Percentiles rank a stretch among this genome's conserved stretches.
These are phyloP conservation scores for Ormyrus pomaceus DNA, from an alignment of 2,888 invertebrate species.

Conservation along the genomic window DNA sequence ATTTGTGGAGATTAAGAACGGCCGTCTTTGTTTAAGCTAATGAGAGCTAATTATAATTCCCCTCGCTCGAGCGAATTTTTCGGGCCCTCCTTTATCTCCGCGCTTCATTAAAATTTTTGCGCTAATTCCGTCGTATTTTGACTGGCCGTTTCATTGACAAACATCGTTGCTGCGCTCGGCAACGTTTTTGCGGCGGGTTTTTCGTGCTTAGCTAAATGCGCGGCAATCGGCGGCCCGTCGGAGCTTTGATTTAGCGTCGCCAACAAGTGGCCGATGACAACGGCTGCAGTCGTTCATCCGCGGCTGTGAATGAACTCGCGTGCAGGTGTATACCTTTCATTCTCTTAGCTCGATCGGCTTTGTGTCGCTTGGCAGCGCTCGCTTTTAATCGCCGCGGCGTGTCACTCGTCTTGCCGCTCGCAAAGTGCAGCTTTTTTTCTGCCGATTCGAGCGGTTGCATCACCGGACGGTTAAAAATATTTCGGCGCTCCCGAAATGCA, in stretches of 20 bases:
- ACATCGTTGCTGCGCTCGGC: background rate
- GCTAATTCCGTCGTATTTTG: slow-evolving; percentile 34
- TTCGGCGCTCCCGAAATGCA: no score
- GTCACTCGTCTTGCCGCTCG: no score
- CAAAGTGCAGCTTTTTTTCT: no score
- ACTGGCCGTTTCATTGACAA: slow-evolving; percentile 14
- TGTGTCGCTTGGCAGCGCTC: slow-evolving; percentile 32
- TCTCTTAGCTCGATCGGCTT: slow-evolving; percentile 38
- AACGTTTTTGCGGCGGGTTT: background rate
- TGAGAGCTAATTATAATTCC: no score
- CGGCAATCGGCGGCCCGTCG: background rate
- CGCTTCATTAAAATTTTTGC: slow-evolving; percentile 7
- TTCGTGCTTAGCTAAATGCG: background rate
- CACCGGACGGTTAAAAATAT: no score
- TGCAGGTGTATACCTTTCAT: slow-evolving; percentile 5
- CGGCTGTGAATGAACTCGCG: slow-evolving; percentile 27
- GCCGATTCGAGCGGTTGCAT: no score
- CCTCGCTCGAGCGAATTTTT: background rate
- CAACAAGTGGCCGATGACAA: background rate
- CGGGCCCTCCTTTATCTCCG: background rate
- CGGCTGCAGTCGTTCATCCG: no score
- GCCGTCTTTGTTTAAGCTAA: no score
- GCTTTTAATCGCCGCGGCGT: background rate
- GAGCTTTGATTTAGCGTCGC: background rate
- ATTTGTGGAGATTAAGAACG: no score